Evolutionary conservation across 2,797 vertebrate species (phyloP), one percentile per base, ranked within the genome.

Genomic region (Spatula versicolor): DNA sequence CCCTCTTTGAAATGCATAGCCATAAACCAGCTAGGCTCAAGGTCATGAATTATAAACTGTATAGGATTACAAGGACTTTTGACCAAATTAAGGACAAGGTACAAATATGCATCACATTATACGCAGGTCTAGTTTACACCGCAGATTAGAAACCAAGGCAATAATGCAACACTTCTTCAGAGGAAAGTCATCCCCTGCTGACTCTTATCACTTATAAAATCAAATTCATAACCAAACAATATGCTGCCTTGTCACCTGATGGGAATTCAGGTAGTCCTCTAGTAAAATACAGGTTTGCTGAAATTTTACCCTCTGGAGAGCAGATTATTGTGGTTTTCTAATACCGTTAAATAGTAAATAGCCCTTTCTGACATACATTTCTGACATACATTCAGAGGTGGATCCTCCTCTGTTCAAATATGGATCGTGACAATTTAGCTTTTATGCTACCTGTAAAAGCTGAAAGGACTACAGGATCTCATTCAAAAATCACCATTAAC

Each of bases 141-240:
- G 0, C 6, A 31, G 0, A 0, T 17, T 30, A 52, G 37, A 52
- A 86, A 13, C 18, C 5, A 9, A 69, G 31, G 28, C 2, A 3
- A 4, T 46, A 25, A 46, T 1, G 2, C 78, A 45, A 5, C 31
- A 10, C 3, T n/a, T 54, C 58, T 88, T 8, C 58, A 64, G 46
- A 6, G 56, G 30, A 41, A n/a, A 46, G 41, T 48, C 46, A 15
- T 86, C 28, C 69, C 12, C 35, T 54, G n/a, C 79, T 62, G 46
- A 60, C 64, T 21, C 25, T 20, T 8, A 26, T 9, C 64, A 31
- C 39, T 15, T 12, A 35, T 12, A 19, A 48, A 33, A 39, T 52
- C 20, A 45, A 11, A 45, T 35, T 30, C 4, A 26, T 48, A 37
- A 35, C 22, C 46, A 22, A 59, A 43, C 46, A 23, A 6, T 30